These are phyloP conservation scores for Heliconius hewitsoni DNA, from an alignment of 1,140 invertebrate species.

Conservation along the genomic window DNA sequence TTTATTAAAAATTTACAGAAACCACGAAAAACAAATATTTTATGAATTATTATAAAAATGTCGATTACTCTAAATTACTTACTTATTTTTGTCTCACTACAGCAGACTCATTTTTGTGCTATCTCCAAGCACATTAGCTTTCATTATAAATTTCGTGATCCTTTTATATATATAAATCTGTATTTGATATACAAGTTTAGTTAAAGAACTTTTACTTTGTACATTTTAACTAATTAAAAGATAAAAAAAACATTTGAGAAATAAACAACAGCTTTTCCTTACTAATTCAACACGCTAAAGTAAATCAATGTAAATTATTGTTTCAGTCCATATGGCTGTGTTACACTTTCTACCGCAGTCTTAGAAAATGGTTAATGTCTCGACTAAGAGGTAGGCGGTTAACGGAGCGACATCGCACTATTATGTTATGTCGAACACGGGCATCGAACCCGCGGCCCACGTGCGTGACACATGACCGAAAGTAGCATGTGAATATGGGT, in stretches of 20 bases:
- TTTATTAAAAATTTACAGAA: no score
- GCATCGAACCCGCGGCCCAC: constrained; percentile 62
- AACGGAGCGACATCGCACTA: constrained; percentile 44
- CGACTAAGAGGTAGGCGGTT: constrained; percentile 42
- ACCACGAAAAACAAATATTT: no score
- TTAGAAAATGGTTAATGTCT: constrained; percentile 20
- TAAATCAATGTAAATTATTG: constrained; percentile 9
- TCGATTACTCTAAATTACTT: no score
- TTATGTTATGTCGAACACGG: constrained; percentile 38
- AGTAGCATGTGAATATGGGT: constrained; percentile 19
- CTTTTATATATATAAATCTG: no score
- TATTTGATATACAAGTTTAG: no score
- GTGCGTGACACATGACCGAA: constrained; percentile 37
- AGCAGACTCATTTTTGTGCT: no score
- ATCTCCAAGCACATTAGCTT: no score
- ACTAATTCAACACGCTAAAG: not conserved
- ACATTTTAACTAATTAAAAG: no score
- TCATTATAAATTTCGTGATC: no score
- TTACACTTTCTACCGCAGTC: constrained; percentile 22
- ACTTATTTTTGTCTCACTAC: no score
- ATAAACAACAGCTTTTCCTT: not conserved
- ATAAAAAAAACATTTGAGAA: not conserved
- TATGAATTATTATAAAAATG: no score
- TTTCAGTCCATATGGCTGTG: not conserved
- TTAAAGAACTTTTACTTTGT: no score